These are phyloP conservation scores for Megaceryle alcyon DNA, from an alignment of 2,797 vertebrate species.

Conservation along the genomic window DNA sequence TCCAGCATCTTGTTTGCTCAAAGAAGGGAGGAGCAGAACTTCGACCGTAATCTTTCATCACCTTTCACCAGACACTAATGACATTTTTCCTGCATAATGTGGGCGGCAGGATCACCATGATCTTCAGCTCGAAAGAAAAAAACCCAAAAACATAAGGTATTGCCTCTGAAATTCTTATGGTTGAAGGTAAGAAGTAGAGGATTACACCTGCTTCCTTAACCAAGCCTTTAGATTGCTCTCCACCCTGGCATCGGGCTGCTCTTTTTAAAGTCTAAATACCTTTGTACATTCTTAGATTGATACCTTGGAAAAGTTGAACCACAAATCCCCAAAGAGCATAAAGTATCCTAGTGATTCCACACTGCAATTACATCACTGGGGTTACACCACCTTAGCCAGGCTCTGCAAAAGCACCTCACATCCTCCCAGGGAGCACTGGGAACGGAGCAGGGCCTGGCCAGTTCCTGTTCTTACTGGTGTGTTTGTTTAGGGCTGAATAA, in stretches of 20 bases:
- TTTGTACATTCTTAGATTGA: neutral
- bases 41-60: neutral
- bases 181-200: neutral
- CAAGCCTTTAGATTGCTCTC: neutral
- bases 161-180: neutral
- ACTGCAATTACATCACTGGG: fast-evolving
- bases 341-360: neutral
- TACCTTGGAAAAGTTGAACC: fast-evolving
- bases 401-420: neutral
- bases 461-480: fast-evolving
- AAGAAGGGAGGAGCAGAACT: neutral
- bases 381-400: fast-evolving
- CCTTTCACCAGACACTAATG: neutral
- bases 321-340: neutral
- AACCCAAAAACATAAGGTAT: neutral
- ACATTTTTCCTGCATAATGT: neutral
- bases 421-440: fast-evolving
- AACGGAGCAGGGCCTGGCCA: neutral
- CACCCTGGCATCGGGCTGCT: fast-evolving
- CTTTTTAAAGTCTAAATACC: neutral
- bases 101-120: neutral
- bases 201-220: neutral
- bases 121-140: neutral
- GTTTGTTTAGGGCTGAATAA: neutral
- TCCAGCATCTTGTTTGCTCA: neutral